Conservation (phyloP, 2,888 invertebrate genomes). For the Apoderus coryli region DNA sequence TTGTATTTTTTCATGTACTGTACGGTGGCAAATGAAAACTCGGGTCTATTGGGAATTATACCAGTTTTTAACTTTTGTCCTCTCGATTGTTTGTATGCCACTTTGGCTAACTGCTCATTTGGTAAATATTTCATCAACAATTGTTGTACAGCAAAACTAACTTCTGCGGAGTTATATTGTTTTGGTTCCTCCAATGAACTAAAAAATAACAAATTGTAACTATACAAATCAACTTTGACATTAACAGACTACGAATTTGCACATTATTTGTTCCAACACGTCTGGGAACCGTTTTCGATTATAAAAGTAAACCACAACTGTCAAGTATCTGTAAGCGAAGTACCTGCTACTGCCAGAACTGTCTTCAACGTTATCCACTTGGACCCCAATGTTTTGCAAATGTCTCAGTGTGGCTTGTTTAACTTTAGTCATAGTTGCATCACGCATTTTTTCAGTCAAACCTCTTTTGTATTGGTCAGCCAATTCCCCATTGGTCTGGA, state of each 20-base stretch:
- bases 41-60: slow-evolving; percentile 29
- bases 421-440: slow-evolving; percentile 26
- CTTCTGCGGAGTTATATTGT: slow-evolving; percentile 28
- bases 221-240: slow-evolving; percentile 5
- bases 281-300: no score
- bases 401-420: slow-evolving; percentile 30
- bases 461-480: slow-evolving; percentile 6
- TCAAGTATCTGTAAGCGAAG: no score
- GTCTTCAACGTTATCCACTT: slow-evolving; percentile 21
- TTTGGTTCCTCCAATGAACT: slow-evolving; percentile 13
- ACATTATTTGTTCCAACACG: no score
- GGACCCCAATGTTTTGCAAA: slow-evolving; percentile 28
- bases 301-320: no score
- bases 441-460: slow-evolving; percentile 12
- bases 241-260: no score
- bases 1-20: slow-evolving; percentile 57
- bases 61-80: slow-evolving; percentile 11
- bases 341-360: slow-evolving; percentile 10
- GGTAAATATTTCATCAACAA: slow-evolving; percentile 41
- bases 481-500: slow-evolving; percentile 18
- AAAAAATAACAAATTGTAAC: slow-evolving; percentile 11
- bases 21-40: slow-evolving; percentile 57
- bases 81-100: slow-evolving; percentile 16
- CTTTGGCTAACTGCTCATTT: slow-evolving; percentile 33
- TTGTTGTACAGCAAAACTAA: slow-evolving; percentile 41